These are phyloP conservation scores for Creontiades dilutus DNA, from an alignment of 2,888 invertebrate genomes.

Conservation along the genomic window DNA sequence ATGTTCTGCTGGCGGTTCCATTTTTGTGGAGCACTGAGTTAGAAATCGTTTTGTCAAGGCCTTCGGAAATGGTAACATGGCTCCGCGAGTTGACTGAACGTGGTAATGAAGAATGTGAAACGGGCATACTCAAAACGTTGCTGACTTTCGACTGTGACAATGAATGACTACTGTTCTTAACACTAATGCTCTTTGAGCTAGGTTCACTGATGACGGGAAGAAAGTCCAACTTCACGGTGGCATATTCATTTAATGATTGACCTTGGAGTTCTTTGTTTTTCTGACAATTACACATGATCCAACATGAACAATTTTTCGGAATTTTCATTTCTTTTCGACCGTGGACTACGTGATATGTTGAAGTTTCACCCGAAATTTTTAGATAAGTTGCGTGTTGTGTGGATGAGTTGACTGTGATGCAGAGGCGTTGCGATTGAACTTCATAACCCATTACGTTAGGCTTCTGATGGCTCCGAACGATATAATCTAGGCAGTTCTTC, in stretches of 20 bases:
- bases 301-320: constrained; percentile 48
- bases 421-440: background rate
- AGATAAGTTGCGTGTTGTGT: constrained; percentile 31
- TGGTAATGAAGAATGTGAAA: too few species aligned
- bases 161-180: background rate
- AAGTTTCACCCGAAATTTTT: background rate
- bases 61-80: background rate
- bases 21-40: background rate
- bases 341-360: background rate
- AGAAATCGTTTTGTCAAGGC: background rate
- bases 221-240: background rate
- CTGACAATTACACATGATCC: constrained; percentile 37
- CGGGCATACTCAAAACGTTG: background rate
- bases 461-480: constrained; percentile 60
- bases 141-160: background rate
- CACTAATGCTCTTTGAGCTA: background rate
- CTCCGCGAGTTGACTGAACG: background rate
- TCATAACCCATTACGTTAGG: constrained; percentile 28
- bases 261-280: background rate
- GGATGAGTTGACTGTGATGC: constrained; percentile 42
- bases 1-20: background rate
- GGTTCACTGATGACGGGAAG: background rate
- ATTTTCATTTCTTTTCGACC: constrained; percentile 6
- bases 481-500: constrained; percentile 64
- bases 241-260: background rate